A percentile compares a stretch with the other conserved stretches of the same genome.
phyloP scores from a whole-genome alignment of 2,113 vertebrate species.

The Myrmecophaga tridactyla region DNA sequence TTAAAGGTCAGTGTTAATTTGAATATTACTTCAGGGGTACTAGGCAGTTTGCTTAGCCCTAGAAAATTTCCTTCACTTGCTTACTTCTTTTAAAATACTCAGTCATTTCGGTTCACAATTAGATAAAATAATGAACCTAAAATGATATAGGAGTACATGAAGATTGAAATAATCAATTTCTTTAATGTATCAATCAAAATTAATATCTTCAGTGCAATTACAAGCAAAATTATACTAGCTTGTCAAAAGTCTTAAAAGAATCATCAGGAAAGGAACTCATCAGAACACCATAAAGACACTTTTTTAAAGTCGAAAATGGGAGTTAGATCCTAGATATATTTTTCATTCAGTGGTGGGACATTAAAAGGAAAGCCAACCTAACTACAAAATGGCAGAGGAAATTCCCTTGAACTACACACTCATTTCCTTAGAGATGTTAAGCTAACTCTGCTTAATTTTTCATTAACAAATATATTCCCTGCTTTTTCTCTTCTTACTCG shows the following conservation, averaged over 20 bases:
- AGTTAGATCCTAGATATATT: neutral
- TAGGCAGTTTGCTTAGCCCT: neutral
- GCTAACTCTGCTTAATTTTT: neutral
- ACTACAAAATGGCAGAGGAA: neutral
- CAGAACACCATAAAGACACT: neutral
- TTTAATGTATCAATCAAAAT: conserved; percentile 15
- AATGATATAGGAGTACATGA: neutral
- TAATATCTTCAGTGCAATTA: neutral
- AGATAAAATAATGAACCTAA: neutral
- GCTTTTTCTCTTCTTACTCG: neutral
- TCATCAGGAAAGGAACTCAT: neutral
- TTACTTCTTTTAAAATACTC: neutral
- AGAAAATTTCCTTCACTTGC: neutral
- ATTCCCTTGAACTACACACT: neutral
- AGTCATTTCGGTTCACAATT: neutral
- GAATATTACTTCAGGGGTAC: neutral
- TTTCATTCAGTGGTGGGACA: neutral
- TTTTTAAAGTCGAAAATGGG: conserved; percentile 19
- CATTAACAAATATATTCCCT: neutral
- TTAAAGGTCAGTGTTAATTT: neutral
- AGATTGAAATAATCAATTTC: neutral
- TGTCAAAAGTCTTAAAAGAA: neutral
- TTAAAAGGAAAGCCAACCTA: neutral
- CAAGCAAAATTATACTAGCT: neutral
- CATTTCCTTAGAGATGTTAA: neutral